Evolutionary conservation across 2,113 vertebrate species (phyloP).

Genomic region (Perca flavescens): DNA sequence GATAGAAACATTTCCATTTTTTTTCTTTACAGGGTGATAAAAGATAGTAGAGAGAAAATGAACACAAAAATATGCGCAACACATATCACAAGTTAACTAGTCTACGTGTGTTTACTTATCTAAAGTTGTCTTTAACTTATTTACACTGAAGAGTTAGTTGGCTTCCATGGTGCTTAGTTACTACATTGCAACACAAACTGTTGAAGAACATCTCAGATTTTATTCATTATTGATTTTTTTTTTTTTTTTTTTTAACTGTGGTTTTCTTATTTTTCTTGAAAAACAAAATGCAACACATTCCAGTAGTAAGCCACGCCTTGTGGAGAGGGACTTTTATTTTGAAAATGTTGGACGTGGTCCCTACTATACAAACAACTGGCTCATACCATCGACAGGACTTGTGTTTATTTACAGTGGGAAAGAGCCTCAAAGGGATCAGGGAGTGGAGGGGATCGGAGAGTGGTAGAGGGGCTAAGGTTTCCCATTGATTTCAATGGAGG

Average conservation of each 20-base stretch:
- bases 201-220: constrained; percentile 79
- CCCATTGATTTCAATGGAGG: constrained; percentile 44
- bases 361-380: constrained; percentile 78
- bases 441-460: constrained; percentile 45
- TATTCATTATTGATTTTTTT: constrained; percentile 49
- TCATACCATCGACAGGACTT: constrained; percentile 77
- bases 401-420: constrained; percentile 83
- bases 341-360: constrained; percentile 75
- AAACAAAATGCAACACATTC: constrained; percentile 88
- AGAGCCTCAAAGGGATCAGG: constrained; percentile 53
- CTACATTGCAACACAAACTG: constrained; percentile 86
- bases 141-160: constrained; percentile 87
- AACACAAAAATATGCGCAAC: constrained; percentile 88
- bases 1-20: constrained; percentile 81
- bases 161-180: constrained; percentile 85
- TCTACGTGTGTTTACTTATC: constrained; percentile 84
- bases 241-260: constrained; percentile 54
- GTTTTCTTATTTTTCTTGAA: constrained; percentile 81
- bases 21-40: constrained; percentile 82
- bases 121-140: constrained; percentile 86
- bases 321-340: constrained; percentile 77
- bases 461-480: constrained; percentile 55
- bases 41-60: constrained; percentile 82
- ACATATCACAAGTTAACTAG: constrained; percentile 86
- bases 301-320: constrained; percentile 84